These are phyloP conservation scores for Calephelis perditalis DNA, from an alignment of 2,888 invertebrate species.

Conservation along the genomic window DNA sequence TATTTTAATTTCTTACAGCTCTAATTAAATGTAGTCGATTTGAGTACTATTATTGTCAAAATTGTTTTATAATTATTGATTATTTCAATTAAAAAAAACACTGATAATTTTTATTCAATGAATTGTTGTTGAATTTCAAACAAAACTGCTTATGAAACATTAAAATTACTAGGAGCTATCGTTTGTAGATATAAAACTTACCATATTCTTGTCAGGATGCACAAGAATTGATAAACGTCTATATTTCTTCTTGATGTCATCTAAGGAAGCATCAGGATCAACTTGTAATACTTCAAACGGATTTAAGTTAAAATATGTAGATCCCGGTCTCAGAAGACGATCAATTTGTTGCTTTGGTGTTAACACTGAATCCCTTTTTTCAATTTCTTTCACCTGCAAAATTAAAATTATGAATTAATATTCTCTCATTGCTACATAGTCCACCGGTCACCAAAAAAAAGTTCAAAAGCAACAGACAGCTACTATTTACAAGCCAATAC, in stretches of 20 bases:
- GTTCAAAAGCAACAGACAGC: too few relatives aligned
- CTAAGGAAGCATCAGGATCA: constrained; percentile 92
- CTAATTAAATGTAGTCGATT: background rate
- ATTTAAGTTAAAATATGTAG: constrained; percentile 99
- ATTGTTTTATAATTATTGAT: too few relatives aligned
- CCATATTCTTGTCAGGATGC: constrained; percentile 98
- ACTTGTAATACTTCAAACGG: constrained; percentile 95
- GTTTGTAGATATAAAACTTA: constrained; percentile 37
- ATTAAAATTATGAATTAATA: background rate
- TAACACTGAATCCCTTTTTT: constrained; percentile 96
- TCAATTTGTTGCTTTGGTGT: constrained; percentile 99
- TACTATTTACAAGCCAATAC: too few relatives aligned
- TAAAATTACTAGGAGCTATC: background rate
- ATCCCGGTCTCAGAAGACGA: constrained; percentile 95
- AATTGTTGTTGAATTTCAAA: too few relatives aligned
- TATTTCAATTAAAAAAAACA: too few relatives aligned
- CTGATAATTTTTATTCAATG: too few relatives aligned
- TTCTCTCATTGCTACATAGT: too few relatives aligned
- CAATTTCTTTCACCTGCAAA: constrained; percentile 96
- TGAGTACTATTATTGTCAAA: background rate
- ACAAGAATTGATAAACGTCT: constrained; percentile 96
- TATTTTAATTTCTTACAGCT: too few relatives aligned
- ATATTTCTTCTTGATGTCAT: constrained; percentile 98
- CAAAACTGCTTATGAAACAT: too few relatives aligned
- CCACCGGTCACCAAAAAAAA: too few relatives aligned